A percentile compares a stretch with the other conserved stretches of the same genome.
Conservation (phyloP, 2,888 invertebrate genomes). For the Hypolimnas misippus region DNA sequence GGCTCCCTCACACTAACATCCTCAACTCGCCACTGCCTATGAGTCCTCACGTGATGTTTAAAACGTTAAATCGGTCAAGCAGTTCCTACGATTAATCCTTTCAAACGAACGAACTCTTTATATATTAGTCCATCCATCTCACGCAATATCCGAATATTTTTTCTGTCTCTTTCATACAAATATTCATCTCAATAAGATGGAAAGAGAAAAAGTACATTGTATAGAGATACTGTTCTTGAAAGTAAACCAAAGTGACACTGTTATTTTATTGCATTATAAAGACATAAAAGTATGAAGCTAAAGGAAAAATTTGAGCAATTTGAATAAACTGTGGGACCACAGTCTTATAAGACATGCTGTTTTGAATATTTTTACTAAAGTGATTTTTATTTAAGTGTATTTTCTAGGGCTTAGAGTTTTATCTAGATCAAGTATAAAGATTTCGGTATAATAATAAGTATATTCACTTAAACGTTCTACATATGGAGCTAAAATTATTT, state of each 20-base stretch:
- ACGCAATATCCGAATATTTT: too few relatives aligned
- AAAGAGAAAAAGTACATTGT: background rate
- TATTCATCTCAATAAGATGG: background rate
- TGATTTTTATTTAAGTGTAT: constrained; percentile 31
- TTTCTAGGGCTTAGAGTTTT: too few relatives aligned
- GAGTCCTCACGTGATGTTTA: too few relatives aligned
- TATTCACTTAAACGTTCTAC: background rate
- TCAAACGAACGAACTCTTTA: too few relatives aligned
- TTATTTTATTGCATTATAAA: constrained; percentile 34
- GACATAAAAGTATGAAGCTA: constrained; percentile 33
- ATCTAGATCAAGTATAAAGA: too few relatives aligned
- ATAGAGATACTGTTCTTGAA: background rate
- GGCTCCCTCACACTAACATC: too few relatives aligned
- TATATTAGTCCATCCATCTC: too few relatives aligned
- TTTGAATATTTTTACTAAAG: constrained; percentile 29
- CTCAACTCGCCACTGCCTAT: too few relatives aligned
- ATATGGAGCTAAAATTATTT: too few relatives aligned
- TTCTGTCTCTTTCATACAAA: background rate
- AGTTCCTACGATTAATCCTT: too few relatives aligned
- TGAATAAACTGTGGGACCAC: constrained; percentile 36
- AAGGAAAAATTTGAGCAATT: constrained; percentile 42
- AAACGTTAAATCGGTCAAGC: too few relatives aligned
- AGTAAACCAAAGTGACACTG: constrained; percentile 4
- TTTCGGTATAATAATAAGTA: too few relatives aligned
- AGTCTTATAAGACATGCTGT: constrained; percentile 37